Conservation (phyloP, 2,113 vertebrate species). For the Gorsachius goisagi region DNA sequence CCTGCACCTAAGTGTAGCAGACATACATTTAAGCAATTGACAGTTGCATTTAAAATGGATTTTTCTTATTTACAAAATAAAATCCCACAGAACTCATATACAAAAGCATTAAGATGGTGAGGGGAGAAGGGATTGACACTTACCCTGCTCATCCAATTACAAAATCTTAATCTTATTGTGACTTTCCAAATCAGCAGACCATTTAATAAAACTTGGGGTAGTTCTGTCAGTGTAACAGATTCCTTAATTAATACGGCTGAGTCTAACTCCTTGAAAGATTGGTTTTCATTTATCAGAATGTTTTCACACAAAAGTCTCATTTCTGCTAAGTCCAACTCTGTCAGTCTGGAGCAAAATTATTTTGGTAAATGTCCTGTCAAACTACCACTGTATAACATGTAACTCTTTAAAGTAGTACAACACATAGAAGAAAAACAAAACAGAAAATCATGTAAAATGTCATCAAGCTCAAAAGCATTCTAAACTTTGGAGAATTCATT, state of each 20-base stretch:
- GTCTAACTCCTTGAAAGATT: not conserved
- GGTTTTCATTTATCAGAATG: not conserved
- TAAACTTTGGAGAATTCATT: not conserved
- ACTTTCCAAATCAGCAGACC: not conserved
- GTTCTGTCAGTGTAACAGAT: not conserved
- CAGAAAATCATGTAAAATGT: not conserved
- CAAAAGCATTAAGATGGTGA: not conserved
- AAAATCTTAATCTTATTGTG: not conserved
- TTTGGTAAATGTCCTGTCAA: not conserved
- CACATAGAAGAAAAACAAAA: not conserved
- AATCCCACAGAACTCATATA: not conserved
- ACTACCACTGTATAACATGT: not conserved
- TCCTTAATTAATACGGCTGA: not conserved
- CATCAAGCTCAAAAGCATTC: not conserved
- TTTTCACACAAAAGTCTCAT: not conserved
- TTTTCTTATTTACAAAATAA: not conserved
- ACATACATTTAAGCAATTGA: not conserved
- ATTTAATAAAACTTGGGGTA: conserved; percentile 10
- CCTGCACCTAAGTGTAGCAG: not conserved
- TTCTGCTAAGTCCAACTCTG: not conserved
- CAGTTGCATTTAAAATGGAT: not conserved
- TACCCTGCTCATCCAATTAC: not conserved
- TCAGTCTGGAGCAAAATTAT: not conserved
- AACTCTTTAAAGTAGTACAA: not conserved
- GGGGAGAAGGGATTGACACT: not conserved